Evolutionary conservation across 2,113 vertebrate genomes (phyloP), one percentile per base, ranked within the genome.

Genomic region (Calyptommatus sinebrachiatus): DNA sequence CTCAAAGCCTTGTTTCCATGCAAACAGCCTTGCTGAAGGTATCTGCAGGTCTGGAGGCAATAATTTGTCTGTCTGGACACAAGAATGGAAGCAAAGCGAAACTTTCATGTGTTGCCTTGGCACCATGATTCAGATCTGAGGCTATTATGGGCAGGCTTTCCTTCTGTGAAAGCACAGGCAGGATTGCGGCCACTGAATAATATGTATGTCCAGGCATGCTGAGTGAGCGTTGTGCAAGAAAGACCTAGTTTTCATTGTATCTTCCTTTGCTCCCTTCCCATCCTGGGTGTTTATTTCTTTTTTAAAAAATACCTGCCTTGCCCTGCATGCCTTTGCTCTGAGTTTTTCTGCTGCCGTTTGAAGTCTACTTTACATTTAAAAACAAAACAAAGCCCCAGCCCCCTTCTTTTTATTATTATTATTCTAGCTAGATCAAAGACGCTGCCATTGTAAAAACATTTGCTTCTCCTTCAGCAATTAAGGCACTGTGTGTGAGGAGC

Each of bases 21-120:
- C 26, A 57, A 77, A 84, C 18, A 46, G 35, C 11, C 21, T 22
- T 31, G 65, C n/a, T 61, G 46, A 75, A 66, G n/a, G 63, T 65
- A 71, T 28, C 11, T 57, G 31, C 20, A 62, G 72, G n/a, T 69
- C 73, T 75, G 79, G 65, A 61, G 66, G 35, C 35, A 16, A 20
- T 75, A 60, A 62, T 81, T 75, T 81, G 72, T 75, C 57, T 12
- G n/a, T 60, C 79, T 81, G 79, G 53, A 35, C 22, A 20, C 26
- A 14, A 12, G 53, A 5, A 12, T 26, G 11, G 53, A 9, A 67
- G 50, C 16, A 31, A 78, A 35, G n/a, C 21, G 6, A 53, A 31
- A 20, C 21, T 21, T 69, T 70, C n/a, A 20, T 24, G 26, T 8
- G 8, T 14, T 31, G 12, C 12, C 12, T 31, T 46, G 79, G 4